Evolutionary conservation across 2,113 vertebrate genomes (phyloP).

Genomic region (Notarius lentiginosus): DNA sequence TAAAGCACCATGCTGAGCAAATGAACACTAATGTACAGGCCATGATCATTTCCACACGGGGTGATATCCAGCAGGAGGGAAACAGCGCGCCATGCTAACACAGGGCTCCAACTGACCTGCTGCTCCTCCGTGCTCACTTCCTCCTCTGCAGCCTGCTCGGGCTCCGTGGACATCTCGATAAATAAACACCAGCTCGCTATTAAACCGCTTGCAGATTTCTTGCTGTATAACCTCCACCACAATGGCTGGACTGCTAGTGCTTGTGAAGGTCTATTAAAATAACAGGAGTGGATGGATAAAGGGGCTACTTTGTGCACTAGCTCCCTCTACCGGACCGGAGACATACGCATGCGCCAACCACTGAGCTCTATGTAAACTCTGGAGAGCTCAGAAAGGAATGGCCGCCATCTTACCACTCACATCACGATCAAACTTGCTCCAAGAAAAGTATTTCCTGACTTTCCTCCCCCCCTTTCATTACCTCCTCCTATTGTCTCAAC

Average conservation of each 20-base stretch:
- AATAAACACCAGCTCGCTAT: background rate
- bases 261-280: background rate
- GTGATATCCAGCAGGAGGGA: too few species aligned
- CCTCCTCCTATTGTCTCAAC: too few species aligned
- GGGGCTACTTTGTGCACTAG: background rate
- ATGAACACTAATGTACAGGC: background rate
- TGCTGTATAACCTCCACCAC: background rate
- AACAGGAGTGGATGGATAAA: background rate
- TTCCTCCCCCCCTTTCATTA: too few species aligned
- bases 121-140: conserved; percentile 42
- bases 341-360: background rate
- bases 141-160: conserved; percentile 3
- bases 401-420: too few species aligned
- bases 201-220: background rate
- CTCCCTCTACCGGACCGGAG: conserved; percentile 21
- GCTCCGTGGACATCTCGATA: conserved; percentile 35
- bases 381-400: too few species aligned
- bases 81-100: conserved; percentile 11
- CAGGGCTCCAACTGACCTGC: conserved; percentile 36
- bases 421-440: too few species aligned
- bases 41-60: background rate
- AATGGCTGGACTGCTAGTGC: background rate
- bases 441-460: too few species aligned
- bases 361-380: too few species aligned
- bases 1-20: background rate